A percentile compares a stretch with the other conserved stretches of the same genome.
phyloP scores from a whole-genome alignment of 2,888 invertebrate genomes.

The Dilophus febrilis region DNA sequence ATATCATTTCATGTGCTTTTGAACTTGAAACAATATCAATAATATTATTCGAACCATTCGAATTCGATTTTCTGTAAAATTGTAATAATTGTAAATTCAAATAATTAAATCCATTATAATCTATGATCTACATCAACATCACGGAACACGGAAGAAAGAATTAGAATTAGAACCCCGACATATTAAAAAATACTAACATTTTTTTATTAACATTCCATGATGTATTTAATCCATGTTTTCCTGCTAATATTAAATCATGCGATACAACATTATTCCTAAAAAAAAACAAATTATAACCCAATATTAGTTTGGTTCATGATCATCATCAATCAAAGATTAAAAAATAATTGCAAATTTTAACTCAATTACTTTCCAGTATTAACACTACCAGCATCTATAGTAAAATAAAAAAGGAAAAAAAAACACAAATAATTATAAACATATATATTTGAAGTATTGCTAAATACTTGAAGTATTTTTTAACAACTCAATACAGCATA shows the following conservation, averaged over 20 bases:
- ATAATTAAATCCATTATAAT: too few species aligned
- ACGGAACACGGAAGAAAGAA: too few species aligned
- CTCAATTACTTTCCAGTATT: conserved; percentile 16
- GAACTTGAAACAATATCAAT: conserved; percentile 12
- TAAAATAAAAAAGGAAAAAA: too few species aligned
- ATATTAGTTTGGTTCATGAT: neutral
- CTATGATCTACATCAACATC: too few species aligned
- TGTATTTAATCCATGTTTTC: conserved; percentile 39
- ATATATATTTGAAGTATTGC: too few species aligned
- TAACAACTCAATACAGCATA: conserved; percentile 4
- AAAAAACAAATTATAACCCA: neutral
- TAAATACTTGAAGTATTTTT: too few species aligned
- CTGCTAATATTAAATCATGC: conserved; percentile 45
- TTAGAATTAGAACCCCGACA: neutral
- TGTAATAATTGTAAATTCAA: neutral
- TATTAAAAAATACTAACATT: conserved; percentile 18
- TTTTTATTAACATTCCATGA: conserved; percentile 50
- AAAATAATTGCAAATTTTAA: too few species aligned
- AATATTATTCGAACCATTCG: conserved; percentile 16
- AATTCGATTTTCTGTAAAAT: conserved; percentile 18
- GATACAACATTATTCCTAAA: conserved; percentile 32
- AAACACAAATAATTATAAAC: conserved; percentile 6
- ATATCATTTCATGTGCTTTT: conserved; percentile 26
- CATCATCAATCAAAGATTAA: neutral
- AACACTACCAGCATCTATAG: conserved; percentile 25